Base-by-base conservation (phyloP, 2,113 vertebrate genomes). In the Scytalopus superciliaris region DNA sequence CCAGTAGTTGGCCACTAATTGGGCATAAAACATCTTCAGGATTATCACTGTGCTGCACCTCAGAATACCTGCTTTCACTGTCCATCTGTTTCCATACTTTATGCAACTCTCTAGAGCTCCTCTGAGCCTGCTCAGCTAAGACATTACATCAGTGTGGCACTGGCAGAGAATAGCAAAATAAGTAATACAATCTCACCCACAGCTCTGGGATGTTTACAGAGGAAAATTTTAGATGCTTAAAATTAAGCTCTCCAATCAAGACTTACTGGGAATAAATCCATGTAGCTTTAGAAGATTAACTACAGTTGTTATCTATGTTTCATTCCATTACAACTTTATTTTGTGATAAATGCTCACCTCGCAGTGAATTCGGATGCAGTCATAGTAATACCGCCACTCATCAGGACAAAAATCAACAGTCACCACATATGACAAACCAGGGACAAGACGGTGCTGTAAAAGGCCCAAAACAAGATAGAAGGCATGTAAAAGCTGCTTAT, bases 381-480 rank as follows among this genome's bases (percentile, higher is more conserved):
- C 99, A 39, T 99, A 99, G 93, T 99, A 99, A 96, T 99, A 99
- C 1, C 98, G 96, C 99, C 99, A 99, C 94, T 99, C 99, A 82
- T 99, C 98, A 28, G 99, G 99, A 68, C 96, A 98, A 97, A 99
- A 99, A 21, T 95, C 97, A 50, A 99, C 88, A n/a, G 96, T 98
- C 78, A 99, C 64, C 0, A 56, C 94, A 75, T 98, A 98, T 16
- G 98, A 98, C 78, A 99, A 98, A 81, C 99, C 99, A 6, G 99
- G 99, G 56, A 99, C 97, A 68, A 99, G 98, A 23, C 96, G 97
- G 89, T 97, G 95, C 99, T 99, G 87, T n/a, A 97, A 96, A 95
- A 93, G 6, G 8, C 93, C 28, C 84, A 86, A 87, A 91, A 73
- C 63, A 88, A 69, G 30, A 56, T 0, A 77, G 18, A 76, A 74